A percentile compares a stretch with the other conserved stretches of the same genome.
Conservation (phyloP, 2,113 vertebrate species). For the Periophthalmus modestus region DNA sequence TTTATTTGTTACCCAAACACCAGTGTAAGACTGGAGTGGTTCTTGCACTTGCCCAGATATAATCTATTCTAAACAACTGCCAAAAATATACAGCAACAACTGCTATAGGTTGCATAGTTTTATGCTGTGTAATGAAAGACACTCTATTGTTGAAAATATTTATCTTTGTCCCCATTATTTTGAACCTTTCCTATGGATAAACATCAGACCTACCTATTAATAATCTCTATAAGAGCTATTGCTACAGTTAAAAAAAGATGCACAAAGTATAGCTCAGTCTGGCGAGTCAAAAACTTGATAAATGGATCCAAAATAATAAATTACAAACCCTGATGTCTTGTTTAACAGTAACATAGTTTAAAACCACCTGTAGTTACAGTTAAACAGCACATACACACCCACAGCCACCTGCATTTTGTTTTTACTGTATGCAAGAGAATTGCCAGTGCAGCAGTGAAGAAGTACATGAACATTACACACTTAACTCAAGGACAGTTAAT, state of each 20-base stretch:
- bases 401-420: background rate
- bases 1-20: background rate
- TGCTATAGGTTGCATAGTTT: too few relatives aligned
- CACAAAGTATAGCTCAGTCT: background rate
- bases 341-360: background rate
- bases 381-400: background rate
- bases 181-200: too few relatives aligned
- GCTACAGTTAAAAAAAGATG: background rate
- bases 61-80: background rate
- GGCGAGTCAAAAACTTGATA: background rate
- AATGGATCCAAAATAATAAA: background rate
- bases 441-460: background rate
- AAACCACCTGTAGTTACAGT: conserved; percentile 2
- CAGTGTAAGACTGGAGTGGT: background rate
- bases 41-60: background rate
- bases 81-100: too few relatives aligned
- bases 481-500: conserved; percentile 9
- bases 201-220: too few relatives aligned
- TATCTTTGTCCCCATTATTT: background rate
- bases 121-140: background rate
- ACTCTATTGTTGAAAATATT: background rate
- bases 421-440: background rate
- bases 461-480: background rate
- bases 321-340: background rate
- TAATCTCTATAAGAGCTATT: too few relatives aligned